phyloP scores from a whole-genome alignment of 2,113 vertebrate species.

The Macquaria ambigua region DNA sequence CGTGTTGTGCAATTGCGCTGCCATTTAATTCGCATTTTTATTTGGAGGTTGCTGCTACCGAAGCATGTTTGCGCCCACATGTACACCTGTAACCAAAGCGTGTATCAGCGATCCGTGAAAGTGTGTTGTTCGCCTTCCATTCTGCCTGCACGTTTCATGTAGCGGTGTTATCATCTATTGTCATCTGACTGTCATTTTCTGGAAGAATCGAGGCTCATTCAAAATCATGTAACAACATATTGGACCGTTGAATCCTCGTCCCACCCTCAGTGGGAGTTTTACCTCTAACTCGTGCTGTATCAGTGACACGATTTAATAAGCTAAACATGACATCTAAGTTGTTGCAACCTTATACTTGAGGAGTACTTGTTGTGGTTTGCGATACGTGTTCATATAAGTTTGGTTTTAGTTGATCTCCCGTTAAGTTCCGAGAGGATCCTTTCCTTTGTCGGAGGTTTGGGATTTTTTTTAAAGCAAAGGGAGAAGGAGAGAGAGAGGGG shows the following conservation, averaged over 20 bases:
- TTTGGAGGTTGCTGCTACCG: background rate
- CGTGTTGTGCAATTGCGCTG: background rate
- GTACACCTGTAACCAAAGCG: conserved; percentile 70
- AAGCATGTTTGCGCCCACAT: conserved; percentile 4
- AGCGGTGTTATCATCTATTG: background rate
- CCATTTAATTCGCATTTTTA: background rate
- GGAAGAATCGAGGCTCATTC: background rate
- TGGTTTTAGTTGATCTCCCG: conserved; percentile 42
- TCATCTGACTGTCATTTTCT: conserved; percentile 36
- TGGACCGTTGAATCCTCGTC: conserved; percentile 20
- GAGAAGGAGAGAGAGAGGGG: conserved; percentile 93
- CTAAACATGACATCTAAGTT: conserved; percentile 30
- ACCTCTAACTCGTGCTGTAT: conserved; percentile 11
- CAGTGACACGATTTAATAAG: background rate
- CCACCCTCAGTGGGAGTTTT: conserved; percentile 41
- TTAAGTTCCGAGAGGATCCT: conserved; percentile 61
- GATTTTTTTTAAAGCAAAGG: conserved; percentile 57
- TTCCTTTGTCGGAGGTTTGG: conserved; percentile 87
- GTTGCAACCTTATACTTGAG: background rate
- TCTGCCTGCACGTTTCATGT: background rate
- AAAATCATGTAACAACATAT: background rate
- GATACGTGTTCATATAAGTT: conserved; percentile 39
- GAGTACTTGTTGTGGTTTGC: conserved; percentile 31
- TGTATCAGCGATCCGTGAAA: background rate
- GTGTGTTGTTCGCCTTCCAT: background rate